phyloP scores from a whole-genome alignment of 2,888 invertebrate genomes.

The Aleiodes leptofemur region DNA sequence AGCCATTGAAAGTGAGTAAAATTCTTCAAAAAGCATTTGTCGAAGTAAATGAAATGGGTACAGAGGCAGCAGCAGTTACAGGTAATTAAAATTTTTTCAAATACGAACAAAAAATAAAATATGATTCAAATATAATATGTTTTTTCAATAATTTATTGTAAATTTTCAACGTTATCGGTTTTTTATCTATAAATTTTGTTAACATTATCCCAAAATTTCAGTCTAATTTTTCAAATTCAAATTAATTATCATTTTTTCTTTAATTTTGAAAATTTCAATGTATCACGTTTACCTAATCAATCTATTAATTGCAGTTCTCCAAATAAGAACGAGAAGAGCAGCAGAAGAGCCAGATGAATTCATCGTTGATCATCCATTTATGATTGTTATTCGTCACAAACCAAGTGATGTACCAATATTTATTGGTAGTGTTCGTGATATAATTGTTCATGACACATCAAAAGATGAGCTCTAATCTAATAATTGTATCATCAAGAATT shows the following conservation, averaged over 20 bases:
- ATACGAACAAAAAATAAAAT: neutral
- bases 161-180: neutral
- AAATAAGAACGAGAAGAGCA: slow-evolving; percentile 62
- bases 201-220: no score
- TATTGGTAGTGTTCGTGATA: slow-evolving; percentile 65
- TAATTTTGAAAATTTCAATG: no score
- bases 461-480: slow-evolving; percentile 68
- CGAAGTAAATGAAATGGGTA: slow-evolving; percentile 78
- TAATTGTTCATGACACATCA: slow-evolving; percentile 48
- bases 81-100: slow-evolving; percentile 65
- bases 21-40: slow-evolving; percentile 78
- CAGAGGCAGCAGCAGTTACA: slow-evolving; percentile 78
- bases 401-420: slow-evolving; percentile 66
- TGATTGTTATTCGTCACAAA: slow-evolving; percentile 69
- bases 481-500: neutral
- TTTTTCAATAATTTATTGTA: neutral
- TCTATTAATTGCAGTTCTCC: slow-evolving; percentile 58
- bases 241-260: no score
- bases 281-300: neutral
- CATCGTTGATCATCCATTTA: slow-evolving; percentile 73
- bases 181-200: no score
- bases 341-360: slow-evolving; percentile 62
- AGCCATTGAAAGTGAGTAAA: slow-evolving; percentile 73
- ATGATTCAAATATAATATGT: neutral
- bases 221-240: no score